Conservation (phyloP, 1,140 invertebrate species). For the Ostrea edulis region DNA sequence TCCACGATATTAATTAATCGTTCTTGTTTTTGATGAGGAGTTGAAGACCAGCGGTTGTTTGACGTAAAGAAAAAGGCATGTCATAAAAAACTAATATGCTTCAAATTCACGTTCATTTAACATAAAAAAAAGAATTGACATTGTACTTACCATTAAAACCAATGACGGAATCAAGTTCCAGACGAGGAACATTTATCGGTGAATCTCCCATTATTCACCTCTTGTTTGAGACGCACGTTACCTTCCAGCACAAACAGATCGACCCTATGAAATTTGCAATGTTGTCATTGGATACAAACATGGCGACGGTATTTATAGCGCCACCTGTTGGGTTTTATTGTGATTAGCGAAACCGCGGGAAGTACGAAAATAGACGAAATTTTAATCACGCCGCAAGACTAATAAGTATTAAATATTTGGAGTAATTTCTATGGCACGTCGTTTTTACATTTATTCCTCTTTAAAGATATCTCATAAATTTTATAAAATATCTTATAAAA, state of each 20-base stretch:
- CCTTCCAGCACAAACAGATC: slow-evolving; percentile 36
- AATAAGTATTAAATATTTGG: too few relatives aligned
- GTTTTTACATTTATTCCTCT: too few relatives aligned
- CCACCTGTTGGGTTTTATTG: not conserved
- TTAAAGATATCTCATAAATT: too few relatives aligned
- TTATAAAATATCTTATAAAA: too few relatives aligned
- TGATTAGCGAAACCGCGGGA: slow-evolving; percentile 4
- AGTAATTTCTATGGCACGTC: too few relatives aligned
- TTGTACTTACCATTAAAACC: slow-evolving; percentile 66
- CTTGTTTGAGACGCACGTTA: slow-evolving; percentile 7
- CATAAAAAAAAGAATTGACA: not conserved
- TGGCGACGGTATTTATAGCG: not conserved
- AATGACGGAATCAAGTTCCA: slow-evolving; percentile 68
- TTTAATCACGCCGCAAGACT: not conserved
- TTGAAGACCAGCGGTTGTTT: not conserved
- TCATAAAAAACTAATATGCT: not conserved
- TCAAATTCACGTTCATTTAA: not conserved
- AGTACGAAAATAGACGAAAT: not conserved
- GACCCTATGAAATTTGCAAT: slow-evolving; percentile 43
- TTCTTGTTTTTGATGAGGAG: not conserved
- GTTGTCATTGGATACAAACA: slow-evolving; percentile 37
- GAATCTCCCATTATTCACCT: slow-evolving; percentile 35
- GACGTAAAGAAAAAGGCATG: not conserved
- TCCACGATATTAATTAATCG: not conserved
- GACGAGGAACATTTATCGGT: slow-evolving; percentile 56